phyloP scores from a whole-genome alignment of 2,113 vertebrate genomes.

The Cochlearius cochlearius region DNA sequence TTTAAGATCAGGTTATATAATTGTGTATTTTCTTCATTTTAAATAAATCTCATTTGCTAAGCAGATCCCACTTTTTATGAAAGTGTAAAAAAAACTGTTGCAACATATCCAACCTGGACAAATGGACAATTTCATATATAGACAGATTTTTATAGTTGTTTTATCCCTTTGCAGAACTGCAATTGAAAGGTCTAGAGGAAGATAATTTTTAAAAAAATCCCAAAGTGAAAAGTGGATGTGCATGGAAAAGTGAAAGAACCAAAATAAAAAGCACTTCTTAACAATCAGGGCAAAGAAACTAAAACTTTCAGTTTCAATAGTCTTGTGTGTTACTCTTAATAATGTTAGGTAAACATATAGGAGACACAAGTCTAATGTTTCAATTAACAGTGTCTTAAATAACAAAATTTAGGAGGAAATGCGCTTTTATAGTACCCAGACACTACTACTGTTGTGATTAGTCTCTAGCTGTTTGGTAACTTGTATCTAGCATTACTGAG shows the following conservation, averaged over 20 bases:
- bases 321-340: background rate
- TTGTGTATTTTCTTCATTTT: background rate
- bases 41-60: conserved; percentile 34
- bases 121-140: background rate
- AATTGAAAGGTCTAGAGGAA: background rate
- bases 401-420: background rate
- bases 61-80: background rate
- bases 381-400: background rate
- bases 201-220: background rate
- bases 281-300: background rate
- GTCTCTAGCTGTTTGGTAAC: background rate
- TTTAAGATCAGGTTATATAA: background rate
- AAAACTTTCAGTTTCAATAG: background rate
- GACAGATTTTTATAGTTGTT: background rate
- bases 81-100: background rate
- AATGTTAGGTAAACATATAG: background rate
- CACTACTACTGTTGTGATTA: background rate
- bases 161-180: background rate
- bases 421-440: background rate
- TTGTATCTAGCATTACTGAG: background rate
- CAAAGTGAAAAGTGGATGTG: background rate
- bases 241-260: background rate
- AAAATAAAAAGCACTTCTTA: background rate
- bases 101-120: background rate
- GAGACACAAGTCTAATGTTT: background rate